phyloP scores from a whole-genome alignment of 2,888 invertebrate genomes.

The Lysandra bellargus region DNA sequence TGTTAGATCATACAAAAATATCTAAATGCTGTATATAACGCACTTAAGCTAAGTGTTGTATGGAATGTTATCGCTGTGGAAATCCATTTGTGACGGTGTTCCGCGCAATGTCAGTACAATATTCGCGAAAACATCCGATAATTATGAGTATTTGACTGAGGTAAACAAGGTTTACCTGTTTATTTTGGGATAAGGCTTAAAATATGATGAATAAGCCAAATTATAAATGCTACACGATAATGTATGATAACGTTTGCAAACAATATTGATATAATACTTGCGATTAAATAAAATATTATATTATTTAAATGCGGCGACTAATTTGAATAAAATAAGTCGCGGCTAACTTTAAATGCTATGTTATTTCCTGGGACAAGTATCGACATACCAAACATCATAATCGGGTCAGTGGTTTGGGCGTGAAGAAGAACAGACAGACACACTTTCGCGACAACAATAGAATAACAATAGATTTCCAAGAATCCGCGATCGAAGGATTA shows the following conservation, averaged over 20 bases:
- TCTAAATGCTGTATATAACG: too few relatives aligned
- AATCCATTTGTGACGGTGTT: slow-evolving; percentile 20
- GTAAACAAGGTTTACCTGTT: neutral
- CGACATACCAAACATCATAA: too few relatives aligned
- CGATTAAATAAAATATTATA: neutral
- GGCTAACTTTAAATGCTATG: too few relatives aligned
- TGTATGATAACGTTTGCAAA: neutral
- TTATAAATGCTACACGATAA: neutral
- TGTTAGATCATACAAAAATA: too few relatives aligned
- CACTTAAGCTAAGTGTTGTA: neutral
- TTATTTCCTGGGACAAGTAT: too few relatives aligned
- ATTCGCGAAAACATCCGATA: slow-evolving; percentile 26
- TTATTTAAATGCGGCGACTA: too few relatives aligned
- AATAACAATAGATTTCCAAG: too few relatives aligned
- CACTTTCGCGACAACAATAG: too few relatives aligned
- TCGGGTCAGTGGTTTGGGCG: too few relatives aligned
- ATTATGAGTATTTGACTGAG: slow-evolving; percentile 7
- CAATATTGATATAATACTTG: neutral
- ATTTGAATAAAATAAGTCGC: too few relatives aligned
- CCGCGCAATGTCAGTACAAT: slow-evolving; percentile 7
- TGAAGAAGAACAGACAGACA: too few relatives aligned
- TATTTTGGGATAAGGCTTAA: neutral
- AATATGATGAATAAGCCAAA: slow-evolving; percentile 5
- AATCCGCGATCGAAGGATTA: too few relatives aligned
- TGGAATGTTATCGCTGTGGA: slow-evolving; percentile 21